Evolutionary conservation across 1,140 invertebrate genomes (phyloP), one percentile per base, ranked within the genome.

Genomic region (Zophobas atratus): DNA sequence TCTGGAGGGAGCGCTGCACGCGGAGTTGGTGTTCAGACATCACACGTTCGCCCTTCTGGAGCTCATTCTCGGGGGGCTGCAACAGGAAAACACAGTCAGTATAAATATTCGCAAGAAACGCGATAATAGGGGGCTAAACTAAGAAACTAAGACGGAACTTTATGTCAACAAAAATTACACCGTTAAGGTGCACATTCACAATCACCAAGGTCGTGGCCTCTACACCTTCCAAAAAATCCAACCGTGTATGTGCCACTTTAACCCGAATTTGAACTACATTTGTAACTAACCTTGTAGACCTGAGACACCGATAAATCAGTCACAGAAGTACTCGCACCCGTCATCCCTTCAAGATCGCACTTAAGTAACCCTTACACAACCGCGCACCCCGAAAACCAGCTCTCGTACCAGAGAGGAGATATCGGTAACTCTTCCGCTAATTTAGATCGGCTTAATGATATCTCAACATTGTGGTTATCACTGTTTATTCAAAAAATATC

Each of bases 21-120:
- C 97, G 91, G 72, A 98, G 89, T 87, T 98, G 96, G 88, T 98
- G 96, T 88, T 97, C 96, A 67, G 95, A 95, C 83, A 96, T 90
- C 85, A 93, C 90, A 53, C 94, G 89, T 86, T 95, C 92, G 85
- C 92, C 90, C 89, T 96, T 96, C 89, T 96, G 94, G 83, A 97
- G 90, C 85, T 96, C 94, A 91, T 97, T 97, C 88, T 97, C 96
- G 78, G 96, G 96, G 82, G 95, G 94, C 95, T 97, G 90, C 0
- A 92, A 89, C 57, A 79, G 53, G 49, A 81, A 71, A 86, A 81
- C 84, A 35, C 49, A 20, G 5, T 53, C 20, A 53, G 8, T 46
- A 4, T 46, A 46, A 46, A 20, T 20, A 20, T n/a, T 6, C 49
- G 20, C 5, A 53, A 6, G 20, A 4, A 60, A 35, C 56, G 6